Percentiles rank a stretch among this genome's conserved stretches.
These are phyloP conservation scores for Drosophila borborema DNA, from an alignment of 2,888 invertebrate species.

Conservation along the genomic window DNA sequence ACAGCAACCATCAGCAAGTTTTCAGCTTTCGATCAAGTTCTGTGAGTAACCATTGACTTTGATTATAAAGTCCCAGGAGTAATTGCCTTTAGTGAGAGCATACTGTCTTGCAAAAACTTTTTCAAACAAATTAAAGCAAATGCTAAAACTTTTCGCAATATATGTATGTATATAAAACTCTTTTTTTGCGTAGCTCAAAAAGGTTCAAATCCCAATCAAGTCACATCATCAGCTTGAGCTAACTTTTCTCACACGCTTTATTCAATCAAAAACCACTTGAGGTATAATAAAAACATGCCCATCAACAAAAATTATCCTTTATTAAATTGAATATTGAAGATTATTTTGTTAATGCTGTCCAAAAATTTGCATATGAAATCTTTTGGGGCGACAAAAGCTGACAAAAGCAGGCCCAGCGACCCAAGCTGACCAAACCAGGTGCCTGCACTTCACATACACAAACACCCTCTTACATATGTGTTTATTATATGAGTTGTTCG, in stretches of 20 bases:
- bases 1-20: neutral
- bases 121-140: neutral
- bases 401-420: slow-evolving; percentile 43
- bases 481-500: slow-evolving; percentile 5
- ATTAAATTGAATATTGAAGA: slow-evolving; percentile 43
- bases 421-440: slow-evolving; percentile 53
- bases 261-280: slow-evolving; percentile 56
- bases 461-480: neutral
- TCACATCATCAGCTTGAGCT: slow-evolving; percentile 1
- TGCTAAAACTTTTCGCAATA: neutral
- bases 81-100: slow-evolving; percentile 1
- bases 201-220: neutral
- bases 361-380: slow-evolving; percentile 49
- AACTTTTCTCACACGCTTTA: slow-evolving; percentile 26
- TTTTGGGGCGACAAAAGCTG: slow-evolving; percentile 25
- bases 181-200: slow-evolving; percentile 1
- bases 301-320: slow-evolving; percentile 48
- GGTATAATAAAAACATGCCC: slow-evolving; percentile 9
- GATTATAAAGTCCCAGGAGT: neutral
- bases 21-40: neutral
- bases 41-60: neutral
- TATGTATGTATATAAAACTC: slow-evolving; percentile 2
- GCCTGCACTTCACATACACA: slow-evolving; percentile 48
- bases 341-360: slow-evolving; percentile 21
- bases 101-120: neutral